phyloP scores from a whole-genome alignment of 1,140 invertebrate species.

The Aphidius gifuensis region DNA sequence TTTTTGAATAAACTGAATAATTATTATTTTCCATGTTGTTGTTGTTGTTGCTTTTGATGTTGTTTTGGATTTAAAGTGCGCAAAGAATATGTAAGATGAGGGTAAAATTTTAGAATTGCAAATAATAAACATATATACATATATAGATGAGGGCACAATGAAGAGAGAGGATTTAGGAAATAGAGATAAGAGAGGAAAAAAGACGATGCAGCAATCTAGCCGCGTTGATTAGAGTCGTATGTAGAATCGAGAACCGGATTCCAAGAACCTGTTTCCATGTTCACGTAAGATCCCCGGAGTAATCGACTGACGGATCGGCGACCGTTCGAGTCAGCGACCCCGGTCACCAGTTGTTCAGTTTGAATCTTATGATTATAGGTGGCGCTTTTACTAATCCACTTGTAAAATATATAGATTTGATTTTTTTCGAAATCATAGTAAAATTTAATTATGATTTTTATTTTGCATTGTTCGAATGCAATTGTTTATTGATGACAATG shows the following conservation, averaged over 20 bases:
- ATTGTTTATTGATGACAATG: too few species aligned
- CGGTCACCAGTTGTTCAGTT: conserved; percentile 31
- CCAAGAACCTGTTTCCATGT: conserved; percentile 58
- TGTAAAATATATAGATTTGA: not conserved
- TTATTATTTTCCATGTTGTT: too few species aligned
- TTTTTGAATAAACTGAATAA: too few species aligned
- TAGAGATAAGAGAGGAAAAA: conserved; percentile 12
- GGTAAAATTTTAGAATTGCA: too few species aligned
- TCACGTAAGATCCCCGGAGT: conserved; percentile 57
- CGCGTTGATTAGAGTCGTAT: conserved; percentile 58
- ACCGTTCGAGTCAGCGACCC: conserved; percentile 57
- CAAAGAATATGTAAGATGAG: too few species aligned
- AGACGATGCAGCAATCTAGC: conserved; percentile 55
- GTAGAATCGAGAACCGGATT: conserved; percentile 59
- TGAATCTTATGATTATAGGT: conserved; percentile 2
- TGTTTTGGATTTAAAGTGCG: too few species aligned
- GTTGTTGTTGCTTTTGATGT: too few species aligned
- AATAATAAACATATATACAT: too few species aligned
- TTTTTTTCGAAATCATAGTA: not conserved
- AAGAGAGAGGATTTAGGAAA: not conserved
- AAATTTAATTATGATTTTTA: not conserved
- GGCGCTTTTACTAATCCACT: conserved; percentile 2
- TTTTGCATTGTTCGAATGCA: too few species aligned
- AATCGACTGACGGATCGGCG: conserved; percentile 58
- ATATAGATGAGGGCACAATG: too few species aligned